phyloP scores from a whole-genome alignment of 2,797 vertebrate species.

The Tamandua tetradactyla region DNA sequence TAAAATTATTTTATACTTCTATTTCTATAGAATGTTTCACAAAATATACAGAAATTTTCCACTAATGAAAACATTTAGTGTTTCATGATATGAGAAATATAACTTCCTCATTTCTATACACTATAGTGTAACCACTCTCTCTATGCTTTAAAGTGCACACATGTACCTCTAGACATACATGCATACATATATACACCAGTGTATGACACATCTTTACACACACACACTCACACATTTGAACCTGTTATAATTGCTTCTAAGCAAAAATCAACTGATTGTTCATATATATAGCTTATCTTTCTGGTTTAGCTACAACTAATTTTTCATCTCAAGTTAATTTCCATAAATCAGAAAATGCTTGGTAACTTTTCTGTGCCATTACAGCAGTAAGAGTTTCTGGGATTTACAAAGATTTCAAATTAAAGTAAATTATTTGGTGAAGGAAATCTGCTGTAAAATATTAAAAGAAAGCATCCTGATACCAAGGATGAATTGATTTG shows the following conservation, averaged over 20 bases:
- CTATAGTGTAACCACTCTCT: neutral
- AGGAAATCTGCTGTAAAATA: neutral
- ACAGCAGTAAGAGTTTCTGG: neutral
- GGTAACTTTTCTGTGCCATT: neutral
- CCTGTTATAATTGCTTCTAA: neutral
- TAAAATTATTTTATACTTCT: neutral
- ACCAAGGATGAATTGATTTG: constrained; percentile 7
- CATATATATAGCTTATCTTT: neutral
- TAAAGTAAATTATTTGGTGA: neutral
- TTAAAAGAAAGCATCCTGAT: neutral
- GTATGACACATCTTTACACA: neutral
- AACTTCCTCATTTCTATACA: neutral
- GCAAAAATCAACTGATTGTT: neutral
- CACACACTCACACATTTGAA: neutral
- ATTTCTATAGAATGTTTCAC: neutral
- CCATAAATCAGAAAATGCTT: neutral
- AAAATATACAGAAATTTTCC: neutral
- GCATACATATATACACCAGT: neutral
- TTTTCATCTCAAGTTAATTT: neutral
- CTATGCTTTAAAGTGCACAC: neutral
- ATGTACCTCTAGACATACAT: neutral
- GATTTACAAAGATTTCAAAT: neutral
- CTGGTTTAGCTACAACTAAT: neutral
- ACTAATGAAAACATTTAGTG: neutral
- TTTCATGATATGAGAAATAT: neutral